A percentile compares a stretch with the other conserved stretches of the same genome.
phyloP scores from a whole-genome alignment of 2,113 vertebrate genomes.

The Syrrhaptes paradoxus region DNA sequence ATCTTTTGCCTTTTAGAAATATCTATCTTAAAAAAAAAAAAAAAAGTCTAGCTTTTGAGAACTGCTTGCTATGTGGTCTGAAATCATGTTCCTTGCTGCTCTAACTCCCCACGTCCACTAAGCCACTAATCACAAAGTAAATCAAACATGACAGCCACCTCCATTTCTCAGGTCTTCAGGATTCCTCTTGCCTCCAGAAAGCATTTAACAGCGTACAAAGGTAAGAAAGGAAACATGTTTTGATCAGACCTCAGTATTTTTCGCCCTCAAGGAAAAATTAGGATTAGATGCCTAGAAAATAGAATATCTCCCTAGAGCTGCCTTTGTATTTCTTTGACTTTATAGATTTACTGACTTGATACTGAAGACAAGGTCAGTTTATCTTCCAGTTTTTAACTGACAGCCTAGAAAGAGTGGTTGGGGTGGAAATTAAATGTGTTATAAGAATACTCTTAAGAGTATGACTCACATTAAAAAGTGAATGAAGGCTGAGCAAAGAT shows the following conservation, averaged over 20 bases:
- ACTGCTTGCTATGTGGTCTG: not conserved
- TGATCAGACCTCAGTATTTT: not conserved
- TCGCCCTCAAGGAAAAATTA: not conserved
- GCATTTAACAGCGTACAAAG: not conserved
- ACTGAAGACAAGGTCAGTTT: slow-evolving; percentile 1
- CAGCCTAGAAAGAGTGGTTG: not conserved
- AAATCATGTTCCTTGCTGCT: not conserved
- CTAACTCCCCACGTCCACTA: not conserved
- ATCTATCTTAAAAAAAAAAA: not conserved
- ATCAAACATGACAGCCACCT: slow-evolving; percentile 6
- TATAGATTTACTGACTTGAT: not conserved
- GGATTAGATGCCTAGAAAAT: slow-evolving; percentile 26
- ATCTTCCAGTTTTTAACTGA: not conserved
- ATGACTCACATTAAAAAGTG: not conserved
- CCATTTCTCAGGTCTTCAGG: not conserved
- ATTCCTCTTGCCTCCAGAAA: not conserved
- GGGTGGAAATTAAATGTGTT: not conserved
- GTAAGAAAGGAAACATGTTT: not conserved
- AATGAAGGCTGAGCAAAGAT: not conserved
- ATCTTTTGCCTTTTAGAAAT: not conserved
- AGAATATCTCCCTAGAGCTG: not conserved
- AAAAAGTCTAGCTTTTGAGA: not conserved
- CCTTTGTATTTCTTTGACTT: not conserved
- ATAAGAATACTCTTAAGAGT: not conserved
- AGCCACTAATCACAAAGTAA: not conserved